Conservation (phyloP, 2,113 vertebrate genomes). For the Paedocypris sp. region DNA sequence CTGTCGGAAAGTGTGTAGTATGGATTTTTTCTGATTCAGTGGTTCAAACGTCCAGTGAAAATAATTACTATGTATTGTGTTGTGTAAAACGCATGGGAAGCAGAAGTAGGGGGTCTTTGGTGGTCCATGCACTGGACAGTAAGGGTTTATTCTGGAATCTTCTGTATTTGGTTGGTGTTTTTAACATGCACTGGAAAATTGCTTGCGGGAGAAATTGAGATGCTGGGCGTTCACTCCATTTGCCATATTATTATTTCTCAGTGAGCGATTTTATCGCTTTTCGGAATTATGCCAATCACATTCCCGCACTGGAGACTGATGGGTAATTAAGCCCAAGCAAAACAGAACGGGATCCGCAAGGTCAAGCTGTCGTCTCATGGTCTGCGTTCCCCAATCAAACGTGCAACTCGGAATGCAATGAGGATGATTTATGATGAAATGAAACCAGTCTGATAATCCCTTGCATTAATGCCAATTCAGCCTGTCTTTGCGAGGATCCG, state of each 20-base stretch:
- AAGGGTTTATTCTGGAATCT: too few species aligned
- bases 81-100: neutral
- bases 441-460: neutral
- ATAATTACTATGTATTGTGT: neutral
- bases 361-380: neutral
- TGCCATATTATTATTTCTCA: neutral
- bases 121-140: too few species aligned
- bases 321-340: neutral
- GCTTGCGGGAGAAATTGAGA: too few species aligned
- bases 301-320: neutral
- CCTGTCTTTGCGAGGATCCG: slow-evolving; percentile 38
- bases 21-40: neutral
- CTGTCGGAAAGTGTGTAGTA: neutral
- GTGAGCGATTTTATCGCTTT: neutral
- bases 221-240: neutral
- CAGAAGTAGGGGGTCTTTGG: neutral
- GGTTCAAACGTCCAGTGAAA: neutral
- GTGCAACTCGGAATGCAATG: neutral
- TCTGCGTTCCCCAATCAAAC: neutral
- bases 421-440: neutral
- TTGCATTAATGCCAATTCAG: slow-evolving; percentile 41
- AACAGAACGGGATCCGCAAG: neutral
- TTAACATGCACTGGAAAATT: too few species aligned
- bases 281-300: neutral
- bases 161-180: too few species aligned